phyloP scores from a whole-genome alignment of 2,888 invertebrate genomes.

The Lobophora halterata region DNA sequence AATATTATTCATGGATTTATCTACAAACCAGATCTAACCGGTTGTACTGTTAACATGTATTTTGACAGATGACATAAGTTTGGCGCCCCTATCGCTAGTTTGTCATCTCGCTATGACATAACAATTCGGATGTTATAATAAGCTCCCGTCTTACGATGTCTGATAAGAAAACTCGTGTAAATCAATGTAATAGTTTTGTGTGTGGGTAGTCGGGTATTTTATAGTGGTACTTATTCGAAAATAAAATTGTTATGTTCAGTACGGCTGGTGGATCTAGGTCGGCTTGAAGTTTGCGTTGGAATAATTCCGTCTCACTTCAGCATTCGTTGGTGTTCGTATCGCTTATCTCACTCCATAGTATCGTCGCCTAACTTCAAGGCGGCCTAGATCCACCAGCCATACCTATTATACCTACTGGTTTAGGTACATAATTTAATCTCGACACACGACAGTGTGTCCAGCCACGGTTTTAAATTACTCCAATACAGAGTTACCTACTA shows the following conservation, averaged over 20 bases:
- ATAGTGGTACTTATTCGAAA: background rate
- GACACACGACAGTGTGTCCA: no score
- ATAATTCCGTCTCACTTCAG: no score
- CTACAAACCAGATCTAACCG: constrained; percentile 31
- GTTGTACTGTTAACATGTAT: constrained; percentile 75
- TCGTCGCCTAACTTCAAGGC: no score
- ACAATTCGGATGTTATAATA: constrained; percentile 75
- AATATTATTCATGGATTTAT: constrained; percentile 25
- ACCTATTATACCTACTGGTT: no score
- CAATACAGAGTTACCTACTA: no score
- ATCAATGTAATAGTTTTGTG: constrained; percentile 58
- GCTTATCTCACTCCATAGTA: no score
- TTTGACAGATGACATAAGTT: constrained; percentile 81
- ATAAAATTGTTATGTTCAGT: constrained; percentile 6
- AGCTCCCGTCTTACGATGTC: constrained; percentile 75
- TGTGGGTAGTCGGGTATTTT: constrained; percentile 23
- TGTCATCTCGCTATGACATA: constrained; percentile 72
- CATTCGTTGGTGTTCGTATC: no score
- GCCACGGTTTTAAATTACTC: no score
- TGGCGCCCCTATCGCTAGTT: constrained; percentile 63
- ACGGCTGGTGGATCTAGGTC: no score
- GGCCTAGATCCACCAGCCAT: no score
- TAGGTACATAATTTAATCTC: no score
- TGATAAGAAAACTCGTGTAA: constrained; percentile 63
- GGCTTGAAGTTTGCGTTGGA: no score